These are phyloP conservation scores for Monochamus saltuarius DNA, from an alignment of 1,140 invertebrate genomes.

Conservation along the genomic window DNA sequence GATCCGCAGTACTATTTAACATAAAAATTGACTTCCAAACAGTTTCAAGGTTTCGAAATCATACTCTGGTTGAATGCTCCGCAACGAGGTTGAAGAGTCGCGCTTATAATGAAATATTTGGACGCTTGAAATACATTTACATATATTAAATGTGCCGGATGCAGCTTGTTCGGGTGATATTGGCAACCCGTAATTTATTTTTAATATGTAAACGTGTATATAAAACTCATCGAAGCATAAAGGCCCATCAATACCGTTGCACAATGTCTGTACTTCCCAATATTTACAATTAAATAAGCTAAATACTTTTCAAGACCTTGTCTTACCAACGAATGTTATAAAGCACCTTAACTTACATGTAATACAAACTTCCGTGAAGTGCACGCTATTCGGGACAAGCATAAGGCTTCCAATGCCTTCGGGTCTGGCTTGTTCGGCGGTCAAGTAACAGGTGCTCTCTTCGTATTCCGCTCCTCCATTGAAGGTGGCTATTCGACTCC, in stretches of 20 bases:
- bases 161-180: too few relatives aligned
- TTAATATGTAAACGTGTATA: too few relatives aligned
- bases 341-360: constrained; percentile 67
- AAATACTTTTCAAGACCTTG: too few relatives aligned
- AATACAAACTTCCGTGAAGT: constrained; percentile 87
- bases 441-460: constrained; percentile 86
- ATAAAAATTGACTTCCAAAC: neutral
- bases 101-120: too few relatives aligned
- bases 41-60: neutral
- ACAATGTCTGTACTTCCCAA: neutral
- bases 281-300: too few relatives aligned
- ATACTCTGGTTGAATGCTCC: too few relatives aligned
- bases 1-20: neutral
- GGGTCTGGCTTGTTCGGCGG: constrained; percentile 77
- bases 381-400: constrained; percentile 80
- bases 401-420: constrained; percentile 85
- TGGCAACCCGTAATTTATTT: too few relatives aligned
- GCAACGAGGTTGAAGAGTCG: too few relatives aligned
- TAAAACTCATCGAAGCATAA: too few relatives aligned
- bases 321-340: too few relatives aligned
- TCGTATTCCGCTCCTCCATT: constrained; percentile 83
- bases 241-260: neutral
- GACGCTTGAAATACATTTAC: too few relatives aligned
- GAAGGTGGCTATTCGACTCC: constrained; percentile 77
- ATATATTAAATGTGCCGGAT: too few relatives aligned